phyloP scores from a whole-genome alignment of 2,888 invertebrate species.

The Papilio gigon region DNA sequence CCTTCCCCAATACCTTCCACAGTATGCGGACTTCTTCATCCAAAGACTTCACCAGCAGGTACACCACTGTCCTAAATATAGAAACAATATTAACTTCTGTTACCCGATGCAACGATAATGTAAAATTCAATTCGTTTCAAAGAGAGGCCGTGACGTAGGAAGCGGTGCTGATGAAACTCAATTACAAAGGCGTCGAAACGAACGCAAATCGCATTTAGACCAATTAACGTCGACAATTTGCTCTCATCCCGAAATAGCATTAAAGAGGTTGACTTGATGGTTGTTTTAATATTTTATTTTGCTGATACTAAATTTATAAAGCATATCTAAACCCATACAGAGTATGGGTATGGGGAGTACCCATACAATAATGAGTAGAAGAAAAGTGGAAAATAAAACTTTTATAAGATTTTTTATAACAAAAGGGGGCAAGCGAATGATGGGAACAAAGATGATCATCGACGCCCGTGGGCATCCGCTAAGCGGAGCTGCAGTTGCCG shows the following conservation, averaged over 20 bases:
- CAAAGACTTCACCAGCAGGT: no score
- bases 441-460: no score
- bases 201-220: slow-evolving; percentile 39
- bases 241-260: slow-evolving; percentile 21
- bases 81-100: background rate
- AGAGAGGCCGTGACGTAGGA: slow-evolving; percentile 20
- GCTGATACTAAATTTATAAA: background rate
- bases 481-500: no score
- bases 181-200: slow-evolving; percentile 36
- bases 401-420: no score
- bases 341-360: no score
- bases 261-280: slow-evolving; percentile 8
- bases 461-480: no score
- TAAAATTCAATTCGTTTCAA: slow-evolving; percentile 12
- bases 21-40: no score
- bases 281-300: slow-evolving; percentile 20
- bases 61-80: background rate
- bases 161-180: slow-evolving; percentile 38
- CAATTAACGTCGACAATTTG: slow-evolving; percentile 34
- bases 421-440: no score
- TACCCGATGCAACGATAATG: background rate
- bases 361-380: no score
- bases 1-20: no score
- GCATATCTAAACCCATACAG: no score
- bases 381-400: no score